Base-by-base conservation (phyloP, 1,140 invertebrate genomes). In the Bombus pascuorum region DNA sequence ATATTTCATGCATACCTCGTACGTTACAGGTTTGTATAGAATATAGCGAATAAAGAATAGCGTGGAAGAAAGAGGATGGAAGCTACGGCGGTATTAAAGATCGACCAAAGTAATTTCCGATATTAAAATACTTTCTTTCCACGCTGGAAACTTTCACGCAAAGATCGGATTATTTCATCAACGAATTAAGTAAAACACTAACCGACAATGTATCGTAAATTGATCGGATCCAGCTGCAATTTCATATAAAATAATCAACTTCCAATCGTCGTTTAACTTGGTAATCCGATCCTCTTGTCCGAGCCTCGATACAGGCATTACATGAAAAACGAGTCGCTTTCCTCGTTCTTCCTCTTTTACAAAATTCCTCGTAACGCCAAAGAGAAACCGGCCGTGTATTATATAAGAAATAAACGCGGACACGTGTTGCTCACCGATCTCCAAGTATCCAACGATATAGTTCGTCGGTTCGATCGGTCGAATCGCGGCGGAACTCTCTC, bases 361-460 rank as follows among this genome's bases (percentile, higher is more conserved):
- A 9, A 71, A 57, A 22, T 76, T 25, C 9, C 18, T 34, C 12
- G 9, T 5, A 32, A 62, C 66, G 62, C 37, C 39, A 12, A 72
- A 42, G 47, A 72, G 79, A 81, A 81, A 81, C 44, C 47, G n/a
- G n/a, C 9, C n/a, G 4, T 28, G 76, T 32, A 37, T 65, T 78
- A 65, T 78, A 68, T 68, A 68, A 68, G 42, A 32, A n/a, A n/a
- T 47, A 34, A 66, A 78, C 18, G 59, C 39, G 39, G 42, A 86
- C 78, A 75, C 86, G 84, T 74, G 72, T 87, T 53, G 66, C 62
- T 73, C 53, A 4, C 53, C 71, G 73, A 88, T 86, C 83, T 87
- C 76, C 87, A 42, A 42, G 85, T 84, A 83, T 84, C 86, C 32
- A 53, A 83, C 65, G 75, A 87, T 84, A 83, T 59, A 87, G 53